These are phyloP conservation scores for Equus przewalskii DNA, from an alignment of 2,113 vertebrate genomes.

Conservation along the genomic window DNA sequence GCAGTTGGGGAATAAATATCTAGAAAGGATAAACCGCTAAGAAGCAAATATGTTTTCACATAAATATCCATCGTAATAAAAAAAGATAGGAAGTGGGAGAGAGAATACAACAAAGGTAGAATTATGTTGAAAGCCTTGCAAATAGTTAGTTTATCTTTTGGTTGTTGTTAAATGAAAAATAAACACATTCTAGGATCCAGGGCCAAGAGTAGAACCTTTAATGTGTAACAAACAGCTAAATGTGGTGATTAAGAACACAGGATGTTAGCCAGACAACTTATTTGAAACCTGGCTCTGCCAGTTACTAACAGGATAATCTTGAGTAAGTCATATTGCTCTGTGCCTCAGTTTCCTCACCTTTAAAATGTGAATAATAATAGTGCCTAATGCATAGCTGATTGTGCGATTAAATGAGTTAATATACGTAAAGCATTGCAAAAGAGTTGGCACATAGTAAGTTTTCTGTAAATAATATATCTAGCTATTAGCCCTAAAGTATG, in stretches of 20 bases:
- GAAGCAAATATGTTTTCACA: slow-evolving; percentile 17
- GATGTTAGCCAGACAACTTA: neutral
- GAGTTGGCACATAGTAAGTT: neutral
- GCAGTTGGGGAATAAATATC: neutral
- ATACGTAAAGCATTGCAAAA: neutral
- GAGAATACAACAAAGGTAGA: neutral
- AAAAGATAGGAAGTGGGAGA: neutral
- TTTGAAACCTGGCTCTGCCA: slow-evolving; percentile 7
- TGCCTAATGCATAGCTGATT: neutral
- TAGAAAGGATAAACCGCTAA: neutral
- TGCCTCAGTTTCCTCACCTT: slow-evolving; percentile 28
- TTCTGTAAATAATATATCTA: neutral
- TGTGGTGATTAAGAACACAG: neutral
- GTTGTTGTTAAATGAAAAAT: slow-evolving; percentile 43
- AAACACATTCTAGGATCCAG: neutral
- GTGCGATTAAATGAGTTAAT: neutral
- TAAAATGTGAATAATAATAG: neutral
- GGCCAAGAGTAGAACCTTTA: slow-evolving; percentile 1
- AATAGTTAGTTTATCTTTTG: neutral
- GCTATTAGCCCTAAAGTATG: neutral
- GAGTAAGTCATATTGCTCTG: neutral
- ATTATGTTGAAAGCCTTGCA: neutral
- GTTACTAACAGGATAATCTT: neutral
- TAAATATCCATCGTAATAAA: neutral
- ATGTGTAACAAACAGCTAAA: neutral